Evolutionary conservation across 2,797 vertebrate genomes (phyloP).

Genomic region (Rallus crepitans): DNA sequence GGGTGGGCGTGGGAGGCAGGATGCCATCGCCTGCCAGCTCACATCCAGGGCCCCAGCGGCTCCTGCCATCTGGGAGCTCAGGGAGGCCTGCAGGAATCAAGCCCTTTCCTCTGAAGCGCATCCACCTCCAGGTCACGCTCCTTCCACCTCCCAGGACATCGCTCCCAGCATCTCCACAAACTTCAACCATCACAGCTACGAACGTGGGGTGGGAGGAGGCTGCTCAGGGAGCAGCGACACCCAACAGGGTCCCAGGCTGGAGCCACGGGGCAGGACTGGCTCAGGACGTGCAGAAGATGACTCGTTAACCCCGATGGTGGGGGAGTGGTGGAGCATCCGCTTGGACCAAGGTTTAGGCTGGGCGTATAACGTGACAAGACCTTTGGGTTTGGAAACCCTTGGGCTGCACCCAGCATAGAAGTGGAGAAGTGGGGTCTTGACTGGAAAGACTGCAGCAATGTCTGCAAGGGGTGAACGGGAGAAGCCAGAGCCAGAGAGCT

Average conservation of each 20-base stretch:
- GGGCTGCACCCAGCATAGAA: not conserved
- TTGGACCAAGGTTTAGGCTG: not conserved
- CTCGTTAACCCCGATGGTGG: not conserved
- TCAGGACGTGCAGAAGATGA: not conserved
- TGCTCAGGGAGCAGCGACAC: not conserved
- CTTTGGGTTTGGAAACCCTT: not conserved
- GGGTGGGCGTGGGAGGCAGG: not conserved
- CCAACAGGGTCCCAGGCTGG: not conserved
- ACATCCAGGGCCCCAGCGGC: not conserved
- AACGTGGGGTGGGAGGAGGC: not conserved
- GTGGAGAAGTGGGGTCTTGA: not conserved
- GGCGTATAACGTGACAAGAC: accelerated
- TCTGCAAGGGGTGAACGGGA: not conserved
- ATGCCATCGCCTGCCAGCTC: accelerated
- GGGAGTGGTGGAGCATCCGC: not conserved
- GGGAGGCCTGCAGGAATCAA: not conserved
- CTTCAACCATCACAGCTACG: not conserved
- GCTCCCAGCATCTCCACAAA: not conserved
- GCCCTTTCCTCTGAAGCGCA: not conserved
- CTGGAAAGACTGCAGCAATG: not conserved
- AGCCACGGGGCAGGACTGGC: not conserved
- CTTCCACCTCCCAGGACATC: not conserved
- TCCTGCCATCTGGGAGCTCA: not conserved
- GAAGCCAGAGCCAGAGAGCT: not conserved
- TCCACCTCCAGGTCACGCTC: not conserved